Percentiles rank a stretch among this genome's conserved stretches.
These are phyloP conservation scores for Cladopsammia gracilis DNA, from an alignment of 64 coral and sea anemone genomes.

Conservation along the genomic window DNA sequence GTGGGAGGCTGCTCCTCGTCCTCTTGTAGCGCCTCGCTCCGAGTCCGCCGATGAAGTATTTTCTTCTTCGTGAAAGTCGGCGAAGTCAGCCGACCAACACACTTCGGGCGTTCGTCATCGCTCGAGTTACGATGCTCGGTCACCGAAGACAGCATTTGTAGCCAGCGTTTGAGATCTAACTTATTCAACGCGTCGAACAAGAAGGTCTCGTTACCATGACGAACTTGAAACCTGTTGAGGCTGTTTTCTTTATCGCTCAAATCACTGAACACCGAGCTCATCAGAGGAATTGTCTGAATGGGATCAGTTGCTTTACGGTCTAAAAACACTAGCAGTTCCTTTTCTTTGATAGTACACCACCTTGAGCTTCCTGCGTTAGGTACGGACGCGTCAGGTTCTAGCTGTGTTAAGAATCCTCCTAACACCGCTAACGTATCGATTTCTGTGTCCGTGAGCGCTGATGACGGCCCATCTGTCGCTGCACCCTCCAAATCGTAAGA, in stretches of 20 bases:
- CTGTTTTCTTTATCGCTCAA: conserved; percentile 60
- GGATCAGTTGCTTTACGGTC: conserved; percentile 74
- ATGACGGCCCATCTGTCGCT: conserved; percentile 25
- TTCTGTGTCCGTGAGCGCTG: conserved; percentile 32
- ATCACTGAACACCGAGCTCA: conserved; percentile 54
- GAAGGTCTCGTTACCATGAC: conserved; percentile 36
- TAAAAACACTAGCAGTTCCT: conserved; percentile 72
- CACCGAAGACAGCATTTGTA: conserved; percentile 66
- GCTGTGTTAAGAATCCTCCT: conserved; percentile 80
- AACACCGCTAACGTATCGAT: conserved; percentile 72
- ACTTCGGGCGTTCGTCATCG: conserved; percentile 45
- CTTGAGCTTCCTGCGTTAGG: conserved; percentile 63
- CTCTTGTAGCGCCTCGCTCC: conserved; percentile 66
- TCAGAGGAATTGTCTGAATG: conserved; percentile 55
- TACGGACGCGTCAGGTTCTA: conserved; percentile 53
- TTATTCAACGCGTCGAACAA: conserved; percentile 73
- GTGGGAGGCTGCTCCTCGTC: conserved; percentile 20
- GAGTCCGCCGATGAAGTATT: conserved; percentile 64
- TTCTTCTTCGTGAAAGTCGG: conserved; percentile 67
- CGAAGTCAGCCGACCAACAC: conserved; percentile 75
- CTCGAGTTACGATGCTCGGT: conserved; percentile 49
- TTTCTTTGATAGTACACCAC: conserved; percentile 88
- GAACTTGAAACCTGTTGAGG: conserved; percentile 77
- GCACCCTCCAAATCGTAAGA: conserved; percentile 81
- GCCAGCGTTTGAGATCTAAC: conserved; percentile 82